Base-by-base conservation (phyloP, 2,888 invertebrate genomes). In the Aspidiotus rigidus region DNA sequence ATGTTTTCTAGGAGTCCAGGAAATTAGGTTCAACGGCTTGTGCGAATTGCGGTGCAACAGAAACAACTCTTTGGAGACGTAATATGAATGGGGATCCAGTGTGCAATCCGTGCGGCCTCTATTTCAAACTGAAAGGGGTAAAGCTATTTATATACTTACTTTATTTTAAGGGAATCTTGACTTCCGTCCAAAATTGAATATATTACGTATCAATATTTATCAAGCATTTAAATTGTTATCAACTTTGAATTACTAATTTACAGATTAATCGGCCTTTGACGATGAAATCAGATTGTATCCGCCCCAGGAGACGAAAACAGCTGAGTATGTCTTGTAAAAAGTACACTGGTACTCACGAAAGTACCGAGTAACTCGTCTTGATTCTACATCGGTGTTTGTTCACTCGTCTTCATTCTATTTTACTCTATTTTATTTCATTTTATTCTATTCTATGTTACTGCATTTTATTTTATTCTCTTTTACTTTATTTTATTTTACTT, bases 181-280 rank as follows among this genome's bases (percentile, higher is more conserved):
- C 2, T 28, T 28, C 5, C 5, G 5, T 28, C 28, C 1, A 28
- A 28, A 28, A 5, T 28, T 28, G 28, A 28, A 28, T 28, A 5
- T 28, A 5, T 28, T 28, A 28, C 28, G 28, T 28, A 28, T 28
- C 5, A 1, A 28, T 28, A 28, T 28, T 28, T 28, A 5, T 5
- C 28, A 28, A n/a, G n/a, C n/a, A n/a, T n/a, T n/a, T n/a, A n/a
- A 28, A 28, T 28, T 5, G 28, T 28, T 28, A 28, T 28, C 28
- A 28, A 28, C 5, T 1, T 28, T 28, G 28, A 28, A 28, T 28
- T 28, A 28, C 1, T 3, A 11, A 49, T 49, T 59, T 59, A 7
- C 28, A 59, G 59, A 39, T 59, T 17, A 59, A 59, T 59, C 59
- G 59, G 13, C 59, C 59, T 28, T 39, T 59, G 39, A 59, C 59